Percentiles rank a stretch among this genome's conserved stretches.
Conservation (phyloP, 2,113 vertebrate species). For the Hemichromis elongatus region DNA sequence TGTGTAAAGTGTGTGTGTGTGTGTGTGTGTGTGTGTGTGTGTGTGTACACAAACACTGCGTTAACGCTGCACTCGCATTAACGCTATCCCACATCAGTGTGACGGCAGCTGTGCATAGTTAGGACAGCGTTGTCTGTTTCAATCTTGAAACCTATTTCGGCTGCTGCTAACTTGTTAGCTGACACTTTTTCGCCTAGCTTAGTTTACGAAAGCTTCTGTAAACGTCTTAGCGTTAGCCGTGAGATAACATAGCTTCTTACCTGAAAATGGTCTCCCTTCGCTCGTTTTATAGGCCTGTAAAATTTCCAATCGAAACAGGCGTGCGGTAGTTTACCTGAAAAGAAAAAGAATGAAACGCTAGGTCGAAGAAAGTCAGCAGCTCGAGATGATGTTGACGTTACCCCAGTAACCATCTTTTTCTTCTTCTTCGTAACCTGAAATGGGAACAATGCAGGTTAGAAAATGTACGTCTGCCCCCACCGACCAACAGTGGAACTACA, state of each 20-base stretch:
- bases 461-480: neutral
- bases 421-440: rapidly evolving
- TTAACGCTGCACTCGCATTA: neutral
- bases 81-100: neutral
- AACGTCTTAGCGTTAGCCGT: neutral
- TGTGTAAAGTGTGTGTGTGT: too few relatives aligned
- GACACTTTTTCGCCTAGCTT: rapidly evolving
- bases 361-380: neutral
- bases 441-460: neutral
- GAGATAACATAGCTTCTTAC: neutral
- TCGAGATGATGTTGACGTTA: neutral
- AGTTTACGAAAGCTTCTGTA: neutral
- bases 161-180: neutral
- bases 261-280: rapidly evolving
- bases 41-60: neutral
- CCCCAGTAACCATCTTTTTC: neutral
- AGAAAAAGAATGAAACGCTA: neutral
- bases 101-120: neutral
- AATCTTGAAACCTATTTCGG: rapidly evolving
- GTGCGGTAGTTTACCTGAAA: neutral
- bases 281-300: neutral
- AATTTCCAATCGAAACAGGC: neutral
- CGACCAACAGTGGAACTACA: neutral
- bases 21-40: too few relatives aligned
- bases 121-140: neutral